Evolutionary conservation across 2,797 vertebrate genomes (phyloP).

Genomic region (Gobio occitaniae): DNA sequence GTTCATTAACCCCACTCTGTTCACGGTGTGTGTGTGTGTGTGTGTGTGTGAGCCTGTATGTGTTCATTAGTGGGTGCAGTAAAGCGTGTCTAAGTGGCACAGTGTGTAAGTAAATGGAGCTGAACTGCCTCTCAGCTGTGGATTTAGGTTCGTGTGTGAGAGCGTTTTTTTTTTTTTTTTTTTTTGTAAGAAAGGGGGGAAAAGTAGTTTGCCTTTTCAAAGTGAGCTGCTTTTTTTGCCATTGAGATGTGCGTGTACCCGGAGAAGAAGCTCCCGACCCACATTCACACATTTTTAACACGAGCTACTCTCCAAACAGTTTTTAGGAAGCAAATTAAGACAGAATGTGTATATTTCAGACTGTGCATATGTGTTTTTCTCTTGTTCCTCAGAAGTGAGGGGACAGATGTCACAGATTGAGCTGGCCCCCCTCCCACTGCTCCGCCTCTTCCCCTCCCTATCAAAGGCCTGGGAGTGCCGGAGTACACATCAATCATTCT

Average conservation of each 20-base stretch:
- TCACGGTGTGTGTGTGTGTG: not conserved
- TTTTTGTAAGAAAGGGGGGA: slow-evolving; percentile 9
- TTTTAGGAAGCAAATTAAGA: not conserved
- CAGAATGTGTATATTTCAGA: not conserved
- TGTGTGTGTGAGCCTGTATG: slow-evolving; percentile 35
- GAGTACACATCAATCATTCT: slow-evolving; percentile 56
- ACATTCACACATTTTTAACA: not conserved
- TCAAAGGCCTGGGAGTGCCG: slow-evolving; percentile 55
- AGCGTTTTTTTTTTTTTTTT: slow-evolving; percentile 2
- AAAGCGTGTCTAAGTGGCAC: slow-evolving; percentile 58
- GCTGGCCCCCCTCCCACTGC: slow-evolving; percentile 22
- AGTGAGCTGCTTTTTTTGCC: slow-evolving; percentile 26
- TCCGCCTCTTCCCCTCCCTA: slow-evolving; percentile 43
- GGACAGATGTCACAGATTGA: slow-evolving; percentile 56
- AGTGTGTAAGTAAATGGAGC: slow-evolving; percentile 59
- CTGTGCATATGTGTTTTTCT: slow-evolving; percentile 44
- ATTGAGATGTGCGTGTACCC: not conserved
- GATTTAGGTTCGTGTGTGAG: slow-evolving; percentile 42
- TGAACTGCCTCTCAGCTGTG: slow-evolving; percentile 53
- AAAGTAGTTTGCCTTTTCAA: slow-evolving; percentile 18
- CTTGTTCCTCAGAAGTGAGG: slow-evolving; percentile 38
- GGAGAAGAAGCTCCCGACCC: not conserved
- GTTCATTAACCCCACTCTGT: slow-evolving; percentile 54
- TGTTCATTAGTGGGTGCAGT: slow-evolving; percentile 60
- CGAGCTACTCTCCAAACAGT: not conserved